These are phyloP conservation scores for Channallabes apus DNA, from an alignment of 2,797 vertebrate genomes.

Conservation along the genomic window DNA sequence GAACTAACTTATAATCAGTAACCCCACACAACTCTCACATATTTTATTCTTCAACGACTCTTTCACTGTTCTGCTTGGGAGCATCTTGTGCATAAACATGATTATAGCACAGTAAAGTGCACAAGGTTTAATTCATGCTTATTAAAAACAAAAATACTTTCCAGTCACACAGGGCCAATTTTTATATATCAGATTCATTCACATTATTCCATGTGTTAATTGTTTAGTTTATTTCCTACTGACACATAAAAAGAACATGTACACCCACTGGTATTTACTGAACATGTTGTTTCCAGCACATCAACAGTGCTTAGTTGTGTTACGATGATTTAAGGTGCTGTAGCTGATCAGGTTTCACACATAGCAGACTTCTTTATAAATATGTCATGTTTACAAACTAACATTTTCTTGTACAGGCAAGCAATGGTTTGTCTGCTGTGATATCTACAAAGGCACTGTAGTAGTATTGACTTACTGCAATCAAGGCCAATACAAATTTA, in stretches of 20 bases:
- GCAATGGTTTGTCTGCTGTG: conserved; percentile 27
- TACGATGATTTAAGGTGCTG: background rate
- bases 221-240: background rate
- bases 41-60: conserved; percentile 28
- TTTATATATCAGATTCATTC: conserved; percentile 3
- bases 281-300: background rate
- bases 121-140: conserved; percentile 1
- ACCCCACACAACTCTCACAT: conserved; percentile 33
- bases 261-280: background rate
- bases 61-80: conserved; percentile 23
- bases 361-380: background rate
- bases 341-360: background rate
- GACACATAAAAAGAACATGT: background rate
- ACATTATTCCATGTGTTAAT: background rate
- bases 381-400: background rate
- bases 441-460: conserved; percentile 35
- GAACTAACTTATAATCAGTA: conserved; percentile 36
- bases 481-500: conserved; percentile 26
- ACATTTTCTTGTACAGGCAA: background rate
- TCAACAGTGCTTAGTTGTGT: background rate
- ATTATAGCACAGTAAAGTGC: background rate
- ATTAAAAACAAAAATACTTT: background rate
- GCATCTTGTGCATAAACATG: background rate
- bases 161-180: background rate
- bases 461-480: conserved; percentile 44